Conservation (phyloP, 2,113 vertebrate genomes). For the Nothoprocta pentlandii region DNA sequence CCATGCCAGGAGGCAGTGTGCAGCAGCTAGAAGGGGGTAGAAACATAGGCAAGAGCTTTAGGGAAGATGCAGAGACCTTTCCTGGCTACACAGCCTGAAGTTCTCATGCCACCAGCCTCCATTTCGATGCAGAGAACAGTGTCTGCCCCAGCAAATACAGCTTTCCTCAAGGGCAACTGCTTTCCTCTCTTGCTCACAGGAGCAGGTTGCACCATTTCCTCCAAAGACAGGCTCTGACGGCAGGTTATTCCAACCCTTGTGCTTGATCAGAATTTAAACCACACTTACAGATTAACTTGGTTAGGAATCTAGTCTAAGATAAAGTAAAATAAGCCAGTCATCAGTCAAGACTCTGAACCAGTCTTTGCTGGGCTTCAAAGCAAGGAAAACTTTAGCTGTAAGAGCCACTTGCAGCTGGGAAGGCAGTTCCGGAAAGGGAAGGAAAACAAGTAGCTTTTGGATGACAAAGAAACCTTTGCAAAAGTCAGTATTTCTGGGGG, state of each 20-base stretch:
- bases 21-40: rapidly evolving
- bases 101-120: background rate
- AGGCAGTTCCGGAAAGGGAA: background rate
- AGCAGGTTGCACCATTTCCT: background rate
- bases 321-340: background rate
- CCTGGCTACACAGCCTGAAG: background rate
- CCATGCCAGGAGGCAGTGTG: background rate
- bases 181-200: background rate
- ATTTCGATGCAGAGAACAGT: background rate
- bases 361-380: background rate
- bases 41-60: background rate
- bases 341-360: background rate
- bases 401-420: background rate
- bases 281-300: background rate
- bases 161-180: background rate
- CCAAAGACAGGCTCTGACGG: background rate
- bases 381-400: background rate
- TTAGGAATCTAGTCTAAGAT: background rate
- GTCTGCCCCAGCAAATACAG: background rate
- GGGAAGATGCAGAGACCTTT: background rate
- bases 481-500: slow-evolving; percentile 1
- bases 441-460: background rate
- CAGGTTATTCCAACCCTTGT: background rate
- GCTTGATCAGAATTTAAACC: background rate
- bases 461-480: background rate